Percentiles rank a stretch among this genome's conserved stretches.
phyloP scores from a whole-genome alignment of 2,888 invertebrate genomes.

The Cerceris rybyensis region DNA sequence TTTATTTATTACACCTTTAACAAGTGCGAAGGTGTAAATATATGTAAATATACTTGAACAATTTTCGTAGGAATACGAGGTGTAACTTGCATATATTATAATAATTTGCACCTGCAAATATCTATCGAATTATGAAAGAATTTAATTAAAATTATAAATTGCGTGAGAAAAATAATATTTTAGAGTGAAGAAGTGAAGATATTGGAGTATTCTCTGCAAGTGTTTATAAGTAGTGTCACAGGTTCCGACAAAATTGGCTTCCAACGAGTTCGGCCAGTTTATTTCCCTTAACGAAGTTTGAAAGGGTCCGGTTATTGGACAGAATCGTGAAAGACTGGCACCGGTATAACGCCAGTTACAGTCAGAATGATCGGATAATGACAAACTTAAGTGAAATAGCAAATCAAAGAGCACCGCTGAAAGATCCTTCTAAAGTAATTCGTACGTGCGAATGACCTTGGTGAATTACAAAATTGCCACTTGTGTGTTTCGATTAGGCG shows the following conservation, averaged over 20 bases:
- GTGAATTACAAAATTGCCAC: not conserved
- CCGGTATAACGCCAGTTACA: slow-evolving; percentile 23
- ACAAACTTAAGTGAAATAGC: slow-evolving; percentile 6
- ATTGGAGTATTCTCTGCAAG: too few species aligned
- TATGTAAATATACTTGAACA: too few species aligned
- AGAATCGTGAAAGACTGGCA: slow-evolving; percentile 42
- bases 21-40: too few species aligned
- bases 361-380: slow-evolving; percentile 22
- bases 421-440: not conserved
- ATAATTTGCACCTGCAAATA: too few species aligned
- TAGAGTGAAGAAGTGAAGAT: too few species aligned
- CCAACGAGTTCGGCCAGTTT: slow-evolving; percentile 33
- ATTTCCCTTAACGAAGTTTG: slow-evolving; percentile 69
- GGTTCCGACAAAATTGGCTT: slow-evolving; percentile 47
- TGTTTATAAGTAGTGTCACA: slow-evolving; percentile 7
- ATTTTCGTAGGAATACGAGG: too few species aligned
- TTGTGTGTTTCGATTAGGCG: not conserved
- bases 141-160: too few species aligned
- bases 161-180: too few species aligned
- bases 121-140: too few species aligned
- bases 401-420: slow-evolving; percentile 7
- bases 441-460: not conserved
- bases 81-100: too few species aligned
- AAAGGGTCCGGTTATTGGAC: slow-evolving; percentile 69
- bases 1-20: too few species aligned